phyloP scores from a whole-genome alignment of 1,140 invertebrate species.

The Nasonia giraulti region DNA sequence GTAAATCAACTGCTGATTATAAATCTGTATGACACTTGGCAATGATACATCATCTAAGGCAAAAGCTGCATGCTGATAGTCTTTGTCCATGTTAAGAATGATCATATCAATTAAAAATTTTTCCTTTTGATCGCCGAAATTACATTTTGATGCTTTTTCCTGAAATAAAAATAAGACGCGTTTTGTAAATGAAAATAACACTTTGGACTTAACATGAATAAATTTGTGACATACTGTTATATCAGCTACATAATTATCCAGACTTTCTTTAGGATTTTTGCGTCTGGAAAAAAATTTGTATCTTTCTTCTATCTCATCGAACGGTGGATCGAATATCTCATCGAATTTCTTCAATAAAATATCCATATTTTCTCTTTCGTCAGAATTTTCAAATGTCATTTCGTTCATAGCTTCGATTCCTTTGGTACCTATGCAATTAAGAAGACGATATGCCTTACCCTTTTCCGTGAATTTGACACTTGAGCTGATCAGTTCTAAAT shows the following conservation, averaged over 20 bases:
- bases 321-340: not conserved
- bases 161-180: not conserved
- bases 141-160: constrained; percentile 11
- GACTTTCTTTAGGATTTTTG: not conserved
- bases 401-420: not conserved
- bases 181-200: not conserved
- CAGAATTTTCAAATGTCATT: not conserved
- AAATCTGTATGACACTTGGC: constrained; percentile 1
- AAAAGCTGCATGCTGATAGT: constrained; percentile 34
- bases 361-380: not conserved
- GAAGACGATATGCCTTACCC: not conserved
- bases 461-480: not conserved
- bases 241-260: not conserved
- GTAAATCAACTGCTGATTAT: constrained; percentile 45
- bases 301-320: not conserved
- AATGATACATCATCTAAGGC: constrained; percentile 14
- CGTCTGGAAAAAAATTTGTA: not conserved
- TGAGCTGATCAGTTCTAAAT: not conserved
- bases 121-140: constrained; percentile 33
- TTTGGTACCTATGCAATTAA: not conserved
- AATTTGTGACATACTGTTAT: not conserved
- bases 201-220: not conserved
- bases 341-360: not conserved
- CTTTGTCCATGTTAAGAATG: constrained; percentile 40
- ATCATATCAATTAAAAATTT: constrained; percentile 19